A percentile compares a stretch with the other conserved stretches of the same genome.
phyloP scores from a whole-genome alignment of 2,113 vertebrate genomes.

The Spheniscus mendiculus region DNA sequence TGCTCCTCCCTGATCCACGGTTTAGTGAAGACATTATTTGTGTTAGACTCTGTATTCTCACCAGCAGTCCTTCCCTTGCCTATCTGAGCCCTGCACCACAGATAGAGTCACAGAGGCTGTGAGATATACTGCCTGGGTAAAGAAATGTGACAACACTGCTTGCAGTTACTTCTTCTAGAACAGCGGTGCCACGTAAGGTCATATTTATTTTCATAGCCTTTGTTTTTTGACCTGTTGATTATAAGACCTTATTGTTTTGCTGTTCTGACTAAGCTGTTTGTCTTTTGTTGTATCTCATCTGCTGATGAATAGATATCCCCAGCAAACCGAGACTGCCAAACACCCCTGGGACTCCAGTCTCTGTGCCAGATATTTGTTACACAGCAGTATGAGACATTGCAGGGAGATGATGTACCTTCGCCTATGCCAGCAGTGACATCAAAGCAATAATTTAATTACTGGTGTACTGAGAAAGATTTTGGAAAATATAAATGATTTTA shows the following conservation, averaged over 20 bases:
- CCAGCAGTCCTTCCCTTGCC: not conserved
- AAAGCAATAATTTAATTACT: not conserved
- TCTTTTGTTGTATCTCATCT: conserved; percentile 43
- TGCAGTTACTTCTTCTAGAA: conserved; percentile 3
- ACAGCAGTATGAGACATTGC: not conserved
- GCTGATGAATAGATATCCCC: conserved; percentile 15
- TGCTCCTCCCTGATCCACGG: not conserved
- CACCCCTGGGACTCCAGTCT: not conserved
- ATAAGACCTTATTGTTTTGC: conserved; percentile 43
- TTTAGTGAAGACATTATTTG: not conserved
- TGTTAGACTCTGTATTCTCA: not conserved
- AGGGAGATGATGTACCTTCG: not conserved
- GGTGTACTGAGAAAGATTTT: not conserved
- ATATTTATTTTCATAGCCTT: conserved; percentile 56
- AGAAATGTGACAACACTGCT: conserved; percentile 44
- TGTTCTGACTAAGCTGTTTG: conserved; percentile 51
- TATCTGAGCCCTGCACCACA: not conserved
- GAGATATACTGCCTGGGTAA: not conserved
- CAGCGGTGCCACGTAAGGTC: not conserved
- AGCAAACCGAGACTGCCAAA: not conserved
- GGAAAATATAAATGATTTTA: not conserved
- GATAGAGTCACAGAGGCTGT: not conserved
- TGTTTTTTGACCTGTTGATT: conserved; percentile 58
- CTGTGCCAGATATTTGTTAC: not conserved
- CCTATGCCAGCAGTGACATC: not conserved